A percentile compares a stretch with the other conserved stretches of the same genome.
phyloP scores from a whole-genome alignment of 92 coral and sea anemone species.

The Porites divaricata region DNA sequence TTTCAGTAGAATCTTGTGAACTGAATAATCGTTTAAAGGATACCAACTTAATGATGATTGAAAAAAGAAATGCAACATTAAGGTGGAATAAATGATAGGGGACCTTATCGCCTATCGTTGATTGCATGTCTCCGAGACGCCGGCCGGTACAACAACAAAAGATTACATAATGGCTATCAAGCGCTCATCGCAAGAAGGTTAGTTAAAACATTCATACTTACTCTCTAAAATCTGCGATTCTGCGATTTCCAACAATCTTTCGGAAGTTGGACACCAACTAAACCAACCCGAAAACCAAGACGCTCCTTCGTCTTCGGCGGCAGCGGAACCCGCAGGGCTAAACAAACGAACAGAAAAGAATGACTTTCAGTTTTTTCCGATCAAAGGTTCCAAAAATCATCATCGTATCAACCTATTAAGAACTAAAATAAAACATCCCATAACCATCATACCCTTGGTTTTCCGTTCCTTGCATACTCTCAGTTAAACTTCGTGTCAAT shows the following conservation, averaged over 20 bases:
- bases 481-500: not conserved
- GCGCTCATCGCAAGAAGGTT: not conserved
- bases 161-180: not conserved
- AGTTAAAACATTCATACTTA: conserved; percentile 35
- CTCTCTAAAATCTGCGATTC: conserved; percentile 85
- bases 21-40: not conserved
- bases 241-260: conserved; percentile 79
- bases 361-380: not conserved
- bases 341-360: not conserved
- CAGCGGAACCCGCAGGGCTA: not conserved
- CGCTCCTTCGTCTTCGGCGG: conserved; percentile 2
- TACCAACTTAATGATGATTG: not conserved
- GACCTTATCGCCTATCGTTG: not conserved
- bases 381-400: not conserved
- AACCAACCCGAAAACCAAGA: conserved; percentile 73
- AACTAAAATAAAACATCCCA: not conserved
- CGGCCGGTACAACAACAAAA: not conserved
- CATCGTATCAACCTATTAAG: not conserved
- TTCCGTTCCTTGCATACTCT: conserved; percentile 29
- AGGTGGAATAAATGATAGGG: not conserved
- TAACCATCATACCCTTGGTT: conserved; percentile 18
- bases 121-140: not conserved
- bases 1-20: too few relatives aligned
- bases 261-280: conserved; percentile 97
- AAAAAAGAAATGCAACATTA: not conserved